These are phyloP conservation scores for Barbus barbus DNA, from an alignment of 2,113 vertebrate genomes.

Conservation along the genomic window DNA sequence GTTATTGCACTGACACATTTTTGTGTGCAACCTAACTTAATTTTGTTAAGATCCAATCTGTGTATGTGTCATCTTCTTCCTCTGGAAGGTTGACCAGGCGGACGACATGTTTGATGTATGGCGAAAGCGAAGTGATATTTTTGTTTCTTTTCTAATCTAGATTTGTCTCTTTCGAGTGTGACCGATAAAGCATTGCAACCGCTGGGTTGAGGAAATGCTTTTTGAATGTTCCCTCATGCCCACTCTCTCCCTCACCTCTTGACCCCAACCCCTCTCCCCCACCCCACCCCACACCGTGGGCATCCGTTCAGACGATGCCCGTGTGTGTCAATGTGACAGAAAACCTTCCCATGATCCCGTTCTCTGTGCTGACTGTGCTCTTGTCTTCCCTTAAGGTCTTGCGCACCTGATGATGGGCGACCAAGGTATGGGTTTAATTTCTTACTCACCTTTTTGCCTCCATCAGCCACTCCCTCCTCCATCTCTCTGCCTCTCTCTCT, in stretches of 20 bases:
- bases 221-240: conserved; percentile 51
- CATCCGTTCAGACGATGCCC: conserved; percentile 84
- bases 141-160: conserved; percentile 28
- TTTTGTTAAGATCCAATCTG: conserved; percentile 20
- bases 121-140: conserved; percentile 16
- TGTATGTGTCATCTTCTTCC: conserved; percentile 42
- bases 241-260: conserved; percentile 46
- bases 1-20: conserved; percentile 10
- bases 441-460: conserved; percentile 61
- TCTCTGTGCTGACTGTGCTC: conserved; percentile 99
- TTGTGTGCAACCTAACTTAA: conserved; percentile 10
- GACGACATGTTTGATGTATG: conserved; percentile 41
- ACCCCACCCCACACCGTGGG: conserved; percentile 66
- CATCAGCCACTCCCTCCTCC: conserved; percentile 63
- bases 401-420: conserved; percentile 99
- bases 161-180: conserved; percentile 51
- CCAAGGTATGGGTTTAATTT: conserved; percentile 98
- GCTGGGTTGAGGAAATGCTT: conserved; percentile 78
- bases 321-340: conserved; percentile 82
- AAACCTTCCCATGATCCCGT: conserved; percentile 87
- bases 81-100: conserved; percentile 39
- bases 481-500: conserved; percentile 77
- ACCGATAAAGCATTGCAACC: conserved; percentile 79
- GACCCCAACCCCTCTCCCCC: conserved; percentile 6
- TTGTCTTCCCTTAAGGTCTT: conserved; percentile 99